Conservation (phyloP, 2,888 invertebrate genomes). For the Pristionchus japonicus region DNA sequence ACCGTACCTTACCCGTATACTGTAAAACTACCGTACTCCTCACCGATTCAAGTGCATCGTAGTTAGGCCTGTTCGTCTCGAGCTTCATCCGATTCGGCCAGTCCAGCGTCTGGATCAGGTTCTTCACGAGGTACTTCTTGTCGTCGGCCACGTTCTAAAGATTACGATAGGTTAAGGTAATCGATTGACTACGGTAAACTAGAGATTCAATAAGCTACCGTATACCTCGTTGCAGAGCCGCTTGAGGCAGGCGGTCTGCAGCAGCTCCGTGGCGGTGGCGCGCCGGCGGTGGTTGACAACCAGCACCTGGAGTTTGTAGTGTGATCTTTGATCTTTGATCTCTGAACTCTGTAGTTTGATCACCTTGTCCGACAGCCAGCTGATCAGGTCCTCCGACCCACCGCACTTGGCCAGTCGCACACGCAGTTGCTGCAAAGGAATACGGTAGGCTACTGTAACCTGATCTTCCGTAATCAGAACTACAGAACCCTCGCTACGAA, state of each 20-base stretch:
- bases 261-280: slow-evolving; percentile 50
- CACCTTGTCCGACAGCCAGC: slow-evolving; percentile 48
- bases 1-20: background rate
- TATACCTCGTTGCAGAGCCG: slow-evolving; percentile 55
- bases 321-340: background rate
- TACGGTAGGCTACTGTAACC: background rate
- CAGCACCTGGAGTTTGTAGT: slow-evolving; percentile 48
- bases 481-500: background rate
- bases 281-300: slow-evolving; percentile 51
- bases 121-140: slow-evolving; percentile 49
- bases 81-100: slow-evolving; percentile 60
- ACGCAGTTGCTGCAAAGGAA: slow-evolving; percentile 59
- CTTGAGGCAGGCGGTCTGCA: slow-evolving; percentile 50
- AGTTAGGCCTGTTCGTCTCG: slow-evolving; percentile 55
- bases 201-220: background rate
- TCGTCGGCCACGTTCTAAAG: slow-evolving; percentile 53
- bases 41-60: slow-evolving; percentile 60
- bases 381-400: slow-evolving; percentile 51
- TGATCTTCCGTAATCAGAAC: background rate
- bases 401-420: slow-evolving; percentile 61
- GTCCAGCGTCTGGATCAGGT: slow-evolving; percentile 59
- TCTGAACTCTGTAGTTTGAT: slow-evolving; percentile 51
- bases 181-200: background rate
- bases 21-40: background rate
- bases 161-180: background rate